Evolutionary conservation across 2,888 invertebrate genomes (phyloP).

Genomic region (Bellardia pandia): DNA sequence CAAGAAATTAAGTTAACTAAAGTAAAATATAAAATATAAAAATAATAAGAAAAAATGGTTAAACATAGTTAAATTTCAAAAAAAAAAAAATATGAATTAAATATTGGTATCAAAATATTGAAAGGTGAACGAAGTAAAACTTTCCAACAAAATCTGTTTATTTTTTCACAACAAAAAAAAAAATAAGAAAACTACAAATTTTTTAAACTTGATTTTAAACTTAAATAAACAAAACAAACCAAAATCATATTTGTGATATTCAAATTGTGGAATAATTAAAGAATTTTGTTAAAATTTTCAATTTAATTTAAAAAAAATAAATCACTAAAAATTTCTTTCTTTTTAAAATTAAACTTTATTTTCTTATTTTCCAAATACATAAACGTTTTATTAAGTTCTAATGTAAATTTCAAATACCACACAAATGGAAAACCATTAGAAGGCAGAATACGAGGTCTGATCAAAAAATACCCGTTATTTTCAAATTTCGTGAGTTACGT

Average conservation of each 20-base stretch:
- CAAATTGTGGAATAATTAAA: constrained; percentile 1
- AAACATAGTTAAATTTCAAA: constrained; percentile 31
- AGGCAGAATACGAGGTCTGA: too few species aligned
- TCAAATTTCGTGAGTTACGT: too few species aligned
- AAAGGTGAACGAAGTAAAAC: not conserved
- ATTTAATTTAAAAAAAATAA: not conserved
- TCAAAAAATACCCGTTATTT: too few species aligned
- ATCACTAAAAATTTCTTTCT: not conserved
- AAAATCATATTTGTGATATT: constrained; percentile 29
- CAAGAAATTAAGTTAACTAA: constrained; percentile 67
- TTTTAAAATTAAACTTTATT: not conserved
- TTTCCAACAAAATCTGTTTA: constrained; percentile 28
- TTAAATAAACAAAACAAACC: not conserved
- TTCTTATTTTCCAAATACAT: not conserved
- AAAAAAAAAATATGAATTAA: not conserved
- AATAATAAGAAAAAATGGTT: constrained; percentile 33
- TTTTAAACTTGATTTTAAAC: constrained; percentile 9
- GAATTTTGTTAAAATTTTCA: not conserved
- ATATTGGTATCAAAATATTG: constrained; percentile 29
- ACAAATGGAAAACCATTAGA: too few species aligned
- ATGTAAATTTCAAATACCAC: too few species aligned
- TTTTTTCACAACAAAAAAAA: constrained; percentile 9
- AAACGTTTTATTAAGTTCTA: too few species aligned
- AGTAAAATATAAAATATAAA: constrained; percentile 25
- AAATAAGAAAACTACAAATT: not conserved